These are phyloP conservation scores for Plagodis dolabraria DNA, from an alignment of 2,888 invertebrate species.

Conservation along the genomic window DNA sequence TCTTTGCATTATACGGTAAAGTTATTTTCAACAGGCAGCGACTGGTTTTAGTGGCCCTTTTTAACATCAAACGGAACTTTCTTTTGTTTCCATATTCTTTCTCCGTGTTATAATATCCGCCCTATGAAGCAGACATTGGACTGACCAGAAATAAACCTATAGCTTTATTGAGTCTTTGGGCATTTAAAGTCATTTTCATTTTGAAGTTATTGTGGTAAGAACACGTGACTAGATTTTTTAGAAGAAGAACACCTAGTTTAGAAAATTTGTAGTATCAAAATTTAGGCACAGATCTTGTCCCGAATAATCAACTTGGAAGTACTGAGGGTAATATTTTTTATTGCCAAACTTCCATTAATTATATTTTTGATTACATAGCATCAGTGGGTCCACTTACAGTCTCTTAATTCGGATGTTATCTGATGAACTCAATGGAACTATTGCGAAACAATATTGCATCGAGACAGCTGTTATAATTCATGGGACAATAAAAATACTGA, in stretches of 20 bases:
- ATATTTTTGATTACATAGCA: constrained; percentile 10
- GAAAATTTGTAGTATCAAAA: too few species aligned
- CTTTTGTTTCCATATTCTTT: constrained; percentile 25
- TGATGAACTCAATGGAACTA: constrained; percentile 18
- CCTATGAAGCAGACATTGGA: not conserved
- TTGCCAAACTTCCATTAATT: constrained; percentile 21
- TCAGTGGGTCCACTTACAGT: constrained; percentile 16
- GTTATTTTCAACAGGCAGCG: constrained; percentile 21
- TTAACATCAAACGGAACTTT: constrained; percentile 17
- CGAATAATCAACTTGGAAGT: not conserved
- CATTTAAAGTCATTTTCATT: constrained; percentile 6
- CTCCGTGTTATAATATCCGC: constrained; percentile 16
- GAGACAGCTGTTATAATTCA: constrained; percentile 16
- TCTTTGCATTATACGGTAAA: constrained; percentile 7
- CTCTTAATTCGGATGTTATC: constrained; percentile 23
- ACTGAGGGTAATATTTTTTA: constrained; percentile 6
- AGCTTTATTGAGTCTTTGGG: not conserved
- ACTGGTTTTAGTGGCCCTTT: constrained; percentile 18
- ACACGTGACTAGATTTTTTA: too few species aligned
- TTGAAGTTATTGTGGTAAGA: constrained; percentile 2
- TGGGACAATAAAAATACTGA: constrained; percentile 20
- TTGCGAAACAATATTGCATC: constrained; percentile 24
- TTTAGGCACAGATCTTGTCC: too few species aligned
- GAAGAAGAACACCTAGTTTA: too few species aligned
- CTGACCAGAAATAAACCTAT: too few species aligned